A percentile compares a stretch with the other conserved stretches of the same genome.
Evolutionary conservation across 1,140 invertebrate genomes (phyloP).

Genomic region (Hirudo medicinalis): DNA sequence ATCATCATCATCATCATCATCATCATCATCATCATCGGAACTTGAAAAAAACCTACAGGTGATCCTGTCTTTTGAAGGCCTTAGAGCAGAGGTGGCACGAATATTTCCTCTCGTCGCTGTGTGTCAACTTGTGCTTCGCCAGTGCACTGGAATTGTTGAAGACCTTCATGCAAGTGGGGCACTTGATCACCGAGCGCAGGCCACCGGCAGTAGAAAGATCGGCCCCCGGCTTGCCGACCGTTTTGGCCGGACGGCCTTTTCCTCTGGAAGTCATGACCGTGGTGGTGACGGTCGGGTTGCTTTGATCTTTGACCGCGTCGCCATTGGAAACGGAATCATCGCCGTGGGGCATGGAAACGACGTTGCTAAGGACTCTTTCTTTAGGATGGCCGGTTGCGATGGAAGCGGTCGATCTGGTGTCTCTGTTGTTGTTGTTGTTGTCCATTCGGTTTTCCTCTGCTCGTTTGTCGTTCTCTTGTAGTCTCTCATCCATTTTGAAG

Average conservation of each 20-base stretch:
- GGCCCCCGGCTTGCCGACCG: not conserved
- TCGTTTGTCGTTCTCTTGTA: too few species aligned
- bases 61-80: constrained; percentile 95
- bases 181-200: not conserved
- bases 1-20: constrained; percentile 24
- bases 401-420: too few species aligned
- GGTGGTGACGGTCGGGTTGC: not conserved
- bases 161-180: constrained; percentile 32
- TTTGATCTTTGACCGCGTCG: not conserved
- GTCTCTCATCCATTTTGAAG: too few species aligned
- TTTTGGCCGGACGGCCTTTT: constrained; percentile 1
- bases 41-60: constrained; percentile 64
- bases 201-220: too few species aligned
- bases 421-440: not conserved
- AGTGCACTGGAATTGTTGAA: constrained; percentile 92
- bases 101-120: constrained; percentile 92
- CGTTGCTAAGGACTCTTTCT: too few species aligned
- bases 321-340: not conserved
- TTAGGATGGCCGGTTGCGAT: too few species aligned
- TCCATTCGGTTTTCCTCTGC: not conserved
- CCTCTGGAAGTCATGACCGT: not conserved
- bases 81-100: constrained; percentile 86
- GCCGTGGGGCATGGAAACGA: too few species aligned
- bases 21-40: constrained; percentile 22
- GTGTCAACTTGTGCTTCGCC: constrained; percentile 91